Base-by-base conservation (phyloP, 2,888 invertebrate species). In the Apantesis nais region DNA sequence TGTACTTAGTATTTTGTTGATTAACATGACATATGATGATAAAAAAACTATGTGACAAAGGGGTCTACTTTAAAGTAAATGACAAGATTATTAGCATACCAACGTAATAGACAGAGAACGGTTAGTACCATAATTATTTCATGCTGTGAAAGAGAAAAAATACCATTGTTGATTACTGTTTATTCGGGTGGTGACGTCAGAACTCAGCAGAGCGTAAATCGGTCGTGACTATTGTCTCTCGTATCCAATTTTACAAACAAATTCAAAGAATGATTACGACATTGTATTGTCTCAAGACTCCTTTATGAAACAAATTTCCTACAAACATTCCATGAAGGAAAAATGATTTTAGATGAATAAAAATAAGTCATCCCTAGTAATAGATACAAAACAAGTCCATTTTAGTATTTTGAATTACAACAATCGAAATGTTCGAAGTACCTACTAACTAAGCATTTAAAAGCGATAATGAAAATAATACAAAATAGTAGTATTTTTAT, bases 201-300 rank as follows among this genome's bases (percentile, higher is more conserved):
- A 44, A 62, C 37, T 52, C 62, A 37, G 67, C 52, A 62, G 62
- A 62, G 34, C 62, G 67, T 48, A 62, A 62, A 61, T 66, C 52
- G n/a, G 0, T 66, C 58, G 37, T 25, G 37, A 29, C 66, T 58
- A 66, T 66, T 66, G 66, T 66, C 39, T 66, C 58, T 58, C 12
- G 39, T 66, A 41, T 66, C 22, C 39, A 65, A 65, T 66, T 48
- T 34, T 37, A 67, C 62, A 62, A 65, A 69, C 75, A 63, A 66
- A 71, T 77, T 61, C 72, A 70, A 67, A 73, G 72, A 72, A 75
- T 67, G 58, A 67, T 77, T 73, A 73, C 70, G 74, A 80, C 72
- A 78, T 61, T 70, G 44, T 69, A 37, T 37, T 31, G 66, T 66
- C 12, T 66, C 5, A 55, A 31, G 34, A 22, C 29, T 39, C 39